Evolutionary conservation across 1,140 invertebrate species (phyloP).

Genomic region (Akabosia matsudoensis): DNA sequence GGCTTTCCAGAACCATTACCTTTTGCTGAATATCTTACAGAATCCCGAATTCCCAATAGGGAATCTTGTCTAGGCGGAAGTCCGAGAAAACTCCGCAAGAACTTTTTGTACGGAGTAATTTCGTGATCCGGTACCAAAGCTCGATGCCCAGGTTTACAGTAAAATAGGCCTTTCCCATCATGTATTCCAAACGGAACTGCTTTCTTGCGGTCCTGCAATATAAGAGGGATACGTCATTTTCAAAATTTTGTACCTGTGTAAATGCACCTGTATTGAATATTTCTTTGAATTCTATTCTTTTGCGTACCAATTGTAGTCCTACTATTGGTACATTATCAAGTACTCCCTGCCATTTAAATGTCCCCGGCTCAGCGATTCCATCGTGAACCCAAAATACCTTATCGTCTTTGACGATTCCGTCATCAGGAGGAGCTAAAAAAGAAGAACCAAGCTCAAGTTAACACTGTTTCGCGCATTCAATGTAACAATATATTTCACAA

Average conservation of each 20-base stretch:
- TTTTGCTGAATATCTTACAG: neutral
- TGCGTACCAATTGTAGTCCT: conserved; percentile 32
- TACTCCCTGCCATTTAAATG: conserved; percentile 28
- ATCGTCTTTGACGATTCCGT: conserved; percentile 27
- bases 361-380: conserved; percentile 18
- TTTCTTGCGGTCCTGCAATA: conserved; percentile 31
- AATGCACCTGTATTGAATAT: too few species aligned
- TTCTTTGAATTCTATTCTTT: neutral
- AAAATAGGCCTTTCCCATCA: conserved; percentile 34
- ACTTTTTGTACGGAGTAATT: conserved; percentile 33
- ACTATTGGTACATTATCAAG: conserved; percentile 16
- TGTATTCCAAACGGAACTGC: conserved; percentile 28
- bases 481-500: conserved; percentile 1
- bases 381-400: conserved; percentile 34
- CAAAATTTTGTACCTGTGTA: neutral
- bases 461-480: neutral
- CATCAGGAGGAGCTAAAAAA: conserved; percentile 28
- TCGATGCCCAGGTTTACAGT: conserved; percentile 38
- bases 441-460: neutral
- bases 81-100: conserved; percentile 24
- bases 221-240: neutral
- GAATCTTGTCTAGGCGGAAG: conserved; percentile 23
- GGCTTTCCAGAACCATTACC: too few species aligned
- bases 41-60: neutral
- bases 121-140: conserved; percentile 31